Evolutionary conservation across 2,888 invertebrate genomes (phyloP).

Genomic region (Rotaria macrura): DNA sequence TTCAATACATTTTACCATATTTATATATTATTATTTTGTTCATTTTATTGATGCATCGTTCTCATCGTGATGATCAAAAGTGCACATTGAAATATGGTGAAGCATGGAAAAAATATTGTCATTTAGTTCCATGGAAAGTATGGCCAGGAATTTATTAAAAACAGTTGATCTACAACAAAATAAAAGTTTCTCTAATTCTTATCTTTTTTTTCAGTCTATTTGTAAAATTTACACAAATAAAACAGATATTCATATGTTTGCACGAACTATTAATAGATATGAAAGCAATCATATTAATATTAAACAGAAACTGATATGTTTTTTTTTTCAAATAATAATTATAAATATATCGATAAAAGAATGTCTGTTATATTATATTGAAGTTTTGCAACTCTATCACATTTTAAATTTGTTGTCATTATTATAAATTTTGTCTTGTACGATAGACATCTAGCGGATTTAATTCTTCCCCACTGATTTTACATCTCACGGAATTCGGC

Average conservation of each 20-base stretch:
- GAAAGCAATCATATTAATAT: not conserved
- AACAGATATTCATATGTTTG: not conserved
- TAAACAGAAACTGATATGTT: too few relatives aligned
- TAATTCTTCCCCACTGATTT: conserved; percentile 6
- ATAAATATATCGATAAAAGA: too few relatives aligned
- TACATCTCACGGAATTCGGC: not conserved
- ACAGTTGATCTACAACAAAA: not conserved
- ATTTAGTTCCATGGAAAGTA: conserved; percentile 53
- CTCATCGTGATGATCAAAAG: conserved; percentile 55
- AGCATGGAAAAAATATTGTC: conserved; percentile 55
- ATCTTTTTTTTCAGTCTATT: not conserved
- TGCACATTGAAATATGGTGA: conserved; percentile 55
- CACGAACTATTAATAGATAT: not conserved
- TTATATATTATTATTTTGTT: conserved; percentile 53
- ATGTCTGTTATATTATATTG: too few relatives aligned
- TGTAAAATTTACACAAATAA: not conserved
- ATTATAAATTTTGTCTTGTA: not conserved
- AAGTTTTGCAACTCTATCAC: not conserved
- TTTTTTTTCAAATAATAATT: too few relatives aligned
- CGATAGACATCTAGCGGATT: not conserved
- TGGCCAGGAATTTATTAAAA: conserved; percentile 54
- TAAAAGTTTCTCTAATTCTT: not conserved
- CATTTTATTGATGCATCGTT: conserved; percentile 53
- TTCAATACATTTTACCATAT: conserved; percentile 52
- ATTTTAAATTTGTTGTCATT: not conserved